Conservation (phyloP, 2,888 invertebrate species). For the Caenorhabditis sp. region DNA sequence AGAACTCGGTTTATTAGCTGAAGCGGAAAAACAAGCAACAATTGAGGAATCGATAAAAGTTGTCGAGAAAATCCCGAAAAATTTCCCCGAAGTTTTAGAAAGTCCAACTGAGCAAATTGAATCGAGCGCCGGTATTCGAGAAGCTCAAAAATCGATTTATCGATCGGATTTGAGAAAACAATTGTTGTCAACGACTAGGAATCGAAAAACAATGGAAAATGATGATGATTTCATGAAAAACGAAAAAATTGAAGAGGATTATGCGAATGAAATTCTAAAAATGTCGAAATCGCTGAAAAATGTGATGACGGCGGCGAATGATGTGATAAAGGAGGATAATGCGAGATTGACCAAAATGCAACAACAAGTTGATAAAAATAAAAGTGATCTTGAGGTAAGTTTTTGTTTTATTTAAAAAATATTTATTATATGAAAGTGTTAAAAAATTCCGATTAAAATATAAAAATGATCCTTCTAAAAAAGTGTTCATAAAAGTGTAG, state of each 20-base stretch:
- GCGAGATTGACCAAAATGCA: slow-evolving; percentile 73
- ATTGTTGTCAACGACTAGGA: slow-evolving; percentile 53
- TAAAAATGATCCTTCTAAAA: too few species aligned
- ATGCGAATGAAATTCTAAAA: slow-evolving; percentile 91
- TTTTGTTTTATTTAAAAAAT: neutral
- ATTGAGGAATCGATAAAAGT: slow-evolving; percentile 31
- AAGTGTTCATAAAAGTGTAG: too few species aligned
- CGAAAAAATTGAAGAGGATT: slow-evolving; percentile 86
- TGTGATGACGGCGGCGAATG: slow-evolving; percentile 86
- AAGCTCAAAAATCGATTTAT: slow-evolving; percentile 47
- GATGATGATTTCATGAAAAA: slow-evolving; percentile 86
- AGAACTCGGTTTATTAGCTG: slow-evolving; percentile 51
- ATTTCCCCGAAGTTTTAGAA: slow-evolving; percentile 27
- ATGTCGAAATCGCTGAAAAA: slow-evolving; percentile 87
- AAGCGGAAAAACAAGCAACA: slow-evolving; percentile 45
- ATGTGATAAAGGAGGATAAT: slow-evolving; percentile 87
- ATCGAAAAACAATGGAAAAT: slow-evolving; percentile 4
- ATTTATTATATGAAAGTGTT: too few species aligned
- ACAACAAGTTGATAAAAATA: slow-evolving; percentile 52
- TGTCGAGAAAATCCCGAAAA: slow-evolving; percentile 35
- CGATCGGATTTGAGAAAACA: slow-evolving; percentile 60
- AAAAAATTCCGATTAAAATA: too few species aligned
- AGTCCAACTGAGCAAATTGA: slow-evolving; percentile 12
- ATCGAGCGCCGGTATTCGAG: slow-evolving; percentile 44
- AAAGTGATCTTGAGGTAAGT: slow-evolving; percentile 43